phyloP scores from a whole-genome alignment of 1,140 invertebrate species.

The Rhyzopertha dominica region DNA sequence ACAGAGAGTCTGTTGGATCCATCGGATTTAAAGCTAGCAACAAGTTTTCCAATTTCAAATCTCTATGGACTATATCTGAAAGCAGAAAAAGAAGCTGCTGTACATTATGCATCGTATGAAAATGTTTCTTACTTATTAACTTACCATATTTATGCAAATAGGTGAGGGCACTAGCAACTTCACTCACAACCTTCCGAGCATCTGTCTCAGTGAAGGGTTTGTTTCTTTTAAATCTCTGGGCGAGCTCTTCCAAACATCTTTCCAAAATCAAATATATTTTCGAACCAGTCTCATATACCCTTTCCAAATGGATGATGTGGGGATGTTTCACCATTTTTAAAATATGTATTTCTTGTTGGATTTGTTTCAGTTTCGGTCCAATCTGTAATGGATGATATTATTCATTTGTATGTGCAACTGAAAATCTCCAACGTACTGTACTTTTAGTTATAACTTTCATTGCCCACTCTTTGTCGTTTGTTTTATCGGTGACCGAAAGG shows the following conservation, averaged over 20 bases:
- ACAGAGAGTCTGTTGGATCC: conserved; percentile 45
- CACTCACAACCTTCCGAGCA: conserved; percentile 45
- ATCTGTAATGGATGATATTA: conserved; percentile 38
- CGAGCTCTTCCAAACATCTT: conserved; percentile 48
- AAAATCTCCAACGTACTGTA: conserved; percentile 40
- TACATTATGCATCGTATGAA: background rate
- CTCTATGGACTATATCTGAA: conserved; percentile 56
- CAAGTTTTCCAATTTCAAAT: conserved; percentile 58
- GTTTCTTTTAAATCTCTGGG: conserved; percentile 40
- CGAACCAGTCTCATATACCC: conserved; percentile 51
- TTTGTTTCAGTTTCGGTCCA: conserved; percentile 40
- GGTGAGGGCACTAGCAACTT: conserved; percentile 48
- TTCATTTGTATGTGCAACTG: conserved; percentile 2
- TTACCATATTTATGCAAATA: conserved; percentile 55
- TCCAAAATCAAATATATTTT: conserved; percentile 50
- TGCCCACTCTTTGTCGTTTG: conserved; percentile 46
- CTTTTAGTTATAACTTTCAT: conserved; percentile 54
- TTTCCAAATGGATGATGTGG: conserved; percentile 52
- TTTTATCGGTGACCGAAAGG: conserved; percentile 44
- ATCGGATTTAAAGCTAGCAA: conserved; percentile 48
- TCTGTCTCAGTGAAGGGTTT: conserved; percentile 46
- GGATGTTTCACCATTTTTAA: conserved; percentile 52
- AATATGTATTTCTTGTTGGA: conserved; percentile 52
- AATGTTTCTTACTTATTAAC: background rate
- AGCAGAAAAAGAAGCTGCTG: conserved; percentile 18